Percentiles rank a stretch among this genome's conserved stretches.
These are phyloP conservation scores for Gorsachius goisagi DNA, from an alignment of 2,113 vertebrate species.

Conservation along the genomic window DNA sequence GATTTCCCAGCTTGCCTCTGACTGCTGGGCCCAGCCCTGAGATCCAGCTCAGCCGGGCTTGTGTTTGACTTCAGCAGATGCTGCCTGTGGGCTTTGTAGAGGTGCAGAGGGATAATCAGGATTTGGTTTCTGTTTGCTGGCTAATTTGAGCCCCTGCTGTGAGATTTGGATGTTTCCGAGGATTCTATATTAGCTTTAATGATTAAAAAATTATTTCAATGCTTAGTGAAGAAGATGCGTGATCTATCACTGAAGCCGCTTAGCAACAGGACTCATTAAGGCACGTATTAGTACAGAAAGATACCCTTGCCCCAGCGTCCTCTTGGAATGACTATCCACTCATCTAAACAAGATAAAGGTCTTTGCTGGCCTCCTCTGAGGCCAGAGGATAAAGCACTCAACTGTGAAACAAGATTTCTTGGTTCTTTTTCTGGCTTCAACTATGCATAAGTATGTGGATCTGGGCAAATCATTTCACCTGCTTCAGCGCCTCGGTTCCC, in stretches of 20 bases:
- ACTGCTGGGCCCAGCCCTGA: background rate
- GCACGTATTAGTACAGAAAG: background rate
- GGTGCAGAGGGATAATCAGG: conserved; percentile 42
- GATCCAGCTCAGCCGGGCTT: background rate
- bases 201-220: conserved; percentile 62
- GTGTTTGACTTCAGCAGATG: background rate
- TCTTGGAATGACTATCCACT: conserved; percentile 14
- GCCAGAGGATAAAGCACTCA: conserved; percentile 48
- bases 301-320: background rate
- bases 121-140: conserved; percentile 61
- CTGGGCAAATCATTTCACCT: conserved; percentile 35
- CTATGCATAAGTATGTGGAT: background rate
- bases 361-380: conserved; percentile 13
- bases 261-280: conserved; percentile 54
- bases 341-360: conserved; percentile 56
- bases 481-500: conserved; percentile 38
- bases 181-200: conserved; percentile 54
- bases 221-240: conserved; percentile 35
- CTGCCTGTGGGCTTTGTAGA: conserved; percentile 22
- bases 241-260: conserved; percentile 24
- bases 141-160: conserved; percentile 53
- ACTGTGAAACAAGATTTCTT: conserved; percentile 51
- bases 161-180: conserved; percentile 52
- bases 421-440: conserved; percentile 13
- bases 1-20: background rate